phyloP scores from a whole-genome alignment of 2,888 invertebrate genomes.

The Norana najaformis region DNA sequence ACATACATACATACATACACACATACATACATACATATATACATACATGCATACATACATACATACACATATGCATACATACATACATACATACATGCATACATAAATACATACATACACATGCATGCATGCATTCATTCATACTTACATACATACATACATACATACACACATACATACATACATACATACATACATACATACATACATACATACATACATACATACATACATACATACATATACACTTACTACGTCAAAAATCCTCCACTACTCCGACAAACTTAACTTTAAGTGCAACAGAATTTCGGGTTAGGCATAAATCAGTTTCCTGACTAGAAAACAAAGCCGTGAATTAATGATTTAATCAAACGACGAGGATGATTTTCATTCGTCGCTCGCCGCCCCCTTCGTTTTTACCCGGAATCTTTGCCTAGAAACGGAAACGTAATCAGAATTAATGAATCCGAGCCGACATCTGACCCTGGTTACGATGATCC shows the following conservation, averaged over 20 bases:
- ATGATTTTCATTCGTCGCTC: background rate
- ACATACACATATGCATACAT: background rate
- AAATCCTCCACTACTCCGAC: background rate
- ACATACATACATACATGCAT: conserved; percentile 3
- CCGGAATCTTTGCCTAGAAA: background rate
- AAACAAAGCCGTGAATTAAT: background rate
- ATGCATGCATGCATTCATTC: background rate
- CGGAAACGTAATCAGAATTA: background rate
- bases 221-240: conserved; percentile 1
- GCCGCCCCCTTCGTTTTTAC: background rate
- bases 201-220: too few relatives aligned
- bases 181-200: conserved; percentile 23
- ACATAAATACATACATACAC: conserved; percentile 26
- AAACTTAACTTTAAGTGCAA: background rate
- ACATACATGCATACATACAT: background rate
- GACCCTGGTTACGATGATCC: background rate
- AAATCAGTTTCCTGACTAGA: background rate
- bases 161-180: conserved; percentile 29
- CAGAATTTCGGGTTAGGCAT: background rate
- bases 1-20: conserved; percentile 2
- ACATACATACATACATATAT: background rate
- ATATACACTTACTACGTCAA: background rate
- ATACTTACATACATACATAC: background rate
- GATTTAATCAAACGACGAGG: background rate
- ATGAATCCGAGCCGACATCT: background rate